A percentile compares a stretch with the other conserved stretches of the same genome.
These are phyloP conservation scores for Oreochromis aureus DNA, from an alignment of 2,113 vertebrate genomes.

Conservation along the genomic window DNA sequence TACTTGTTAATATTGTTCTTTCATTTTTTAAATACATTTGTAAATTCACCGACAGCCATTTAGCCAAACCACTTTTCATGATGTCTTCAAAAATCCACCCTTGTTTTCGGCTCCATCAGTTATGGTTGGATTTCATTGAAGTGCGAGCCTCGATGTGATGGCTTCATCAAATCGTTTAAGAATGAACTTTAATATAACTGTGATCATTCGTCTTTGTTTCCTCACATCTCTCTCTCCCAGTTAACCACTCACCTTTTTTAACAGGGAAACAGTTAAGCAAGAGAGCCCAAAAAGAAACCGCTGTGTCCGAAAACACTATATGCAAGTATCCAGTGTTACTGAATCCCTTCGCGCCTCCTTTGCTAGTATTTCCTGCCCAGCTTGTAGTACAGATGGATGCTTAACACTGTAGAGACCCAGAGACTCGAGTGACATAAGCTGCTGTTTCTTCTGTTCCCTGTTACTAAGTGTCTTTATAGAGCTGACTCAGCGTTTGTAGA, in stretches of 20 bases:
- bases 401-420: slow-evolving; percentile 25
- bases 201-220: background rate
- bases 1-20: background rate
- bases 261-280: slow-evolving; percentile 93
- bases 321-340: slow-evolving; percentile 85
- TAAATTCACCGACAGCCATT: background rate
- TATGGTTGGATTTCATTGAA: fast-evolving
- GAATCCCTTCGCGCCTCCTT: slow-evolving; percentile 14
- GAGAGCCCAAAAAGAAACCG: slow-evolving; percentile 84
- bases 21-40: background rate
- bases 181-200: background rate
- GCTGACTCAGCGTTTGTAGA: background rate
- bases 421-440: background rate
- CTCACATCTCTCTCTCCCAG: background rate
- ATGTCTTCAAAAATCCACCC: background rate
- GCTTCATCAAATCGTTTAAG: background rate
- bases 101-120: background rate
- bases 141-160: fast-evolving
- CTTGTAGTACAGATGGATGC: slow-evolving; percentile 40
- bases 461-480: slow-evolving; percentile 26
- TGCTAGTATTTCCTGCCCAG: slow-evolving; percentile 44
- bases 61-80: background rate
- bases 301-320: slow-evolving; percentile 83
- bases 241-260: slow-evolving; percentile 76
- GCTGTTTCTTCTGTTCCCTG: background rate